Base-by-base conservation (phyloP, 2,797 vertebrate species). In the Selene dorsalis region DNA sequence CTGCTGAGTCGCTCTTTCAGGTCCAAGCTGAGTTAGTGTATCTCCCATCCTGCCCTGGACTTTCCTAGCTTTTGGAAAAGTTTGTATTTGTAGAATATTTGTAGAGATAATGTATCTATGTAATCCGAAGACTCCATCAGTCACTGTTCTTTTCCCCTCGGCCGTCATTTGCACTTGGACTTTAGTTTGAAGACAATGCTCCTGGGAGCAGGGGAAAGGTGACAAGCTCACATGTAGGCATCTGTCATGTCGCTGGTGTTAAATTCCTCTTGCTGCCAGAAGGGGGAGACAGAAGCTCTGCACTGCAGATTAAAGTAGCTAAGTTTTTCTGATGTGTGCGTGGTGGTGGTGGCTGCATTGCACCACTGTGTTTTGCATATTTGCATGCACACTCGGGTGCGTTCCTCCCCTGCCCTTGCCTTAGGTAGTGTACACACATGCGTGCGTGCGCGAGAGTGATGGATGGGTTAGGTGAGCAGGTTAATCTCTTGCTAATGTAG, bases 401-500 rank as follows among this genome's bases (percentile, higher is more conserved):
- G 77, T 72, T 77, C 73, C 64, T 66, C 12, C 17, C n/a, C 74
- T 90, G 90, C 77, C 90, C 87, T 93, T 93, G 90, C 82, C 76
- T 69, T 18, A 65, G 80, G 88, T 79, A 30, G 60, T 24, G 69
- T 67, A 3, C 0, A 20, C 52, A 71, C 47, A 43, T 18, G 60
- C 70, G 24, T 45, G 79, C 32, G 64, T 3, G 26, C 10, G 41
- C 16, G 26, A 48, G 10, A 41, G 79, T 93, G 93, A 93, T 92
- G 88, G 91, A 93, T 93, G 92, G 76, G 69, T 84, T 75, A 87
- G 93, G 93, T 91, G 87, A 92, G 86, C 83, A 87, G 91, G 92
- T 93, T 93, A 93, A 93, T 93, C 90, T 93, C 85, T 83, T 80
- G 79, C 80, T 94, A 93, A 94, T 94, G 91, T 91, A 90, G 93